Evolutionary conservation across 2,888 invertebrate genomes (phyloP).

Genomic region (Petrophora chlorosata): DNA sequence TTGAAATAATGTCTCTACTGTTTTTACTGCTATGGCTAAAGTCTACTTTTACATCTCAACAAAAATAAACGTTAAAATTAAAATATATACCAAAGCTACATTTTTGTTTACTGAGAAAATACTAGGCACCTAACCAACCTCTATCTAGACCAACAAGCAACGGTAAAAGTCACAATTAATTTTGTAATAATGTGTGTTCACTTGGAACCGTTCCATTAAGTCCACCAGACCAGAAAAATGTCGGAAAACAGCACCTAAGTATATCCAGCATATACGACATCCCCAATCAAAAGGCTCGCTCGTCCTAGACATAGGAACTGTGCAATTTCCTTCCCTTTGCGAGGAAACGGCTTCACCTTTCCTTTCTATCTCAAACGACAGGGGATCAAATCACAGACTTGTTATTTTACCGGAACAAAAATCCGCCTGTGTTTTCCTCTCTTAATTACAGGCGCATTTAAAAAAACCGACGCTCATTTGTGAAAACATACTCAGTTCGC

Average conservation of each 20-base stretch:
- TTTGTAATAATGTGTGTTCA: conserved; percentile 8
- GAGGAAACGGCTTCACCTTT: conserved; percentile 33
- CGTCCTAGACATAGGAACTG: conserved; percentile 35
- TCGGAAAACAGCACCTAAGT: conserved; percentile 11
- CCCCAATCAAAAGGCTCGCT: conserved; percentile 32
- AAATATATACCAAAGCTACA: no score
- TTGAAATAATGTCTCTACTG: no score
- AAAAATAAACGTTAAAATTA: no score
- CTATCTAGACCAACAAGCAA: conserved; percentile 10
- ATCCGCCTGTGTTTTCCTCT: conserved; percentile 18
- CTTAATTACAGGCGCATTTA: conserved; percentile 27
- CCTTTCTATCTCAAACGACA: conserved; percentile 21
- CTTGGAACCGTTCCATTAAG: conserved; percentile 25
- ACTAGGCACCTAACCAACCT: conserved; percentile 1
- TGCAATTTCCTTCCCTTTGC: conserved; percentile 38
- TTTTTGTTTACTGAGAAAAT: no score
- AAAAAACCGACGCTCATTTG: conserved; percentile 31
- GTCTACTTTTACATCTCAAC: no score
- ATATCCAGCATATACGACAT: conserved; percentile 7
- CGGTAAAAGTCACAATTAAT: conserved; percentile 23
- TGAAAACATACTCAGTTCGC: conserved; percentile 31
- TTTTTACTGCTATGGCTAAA: no score
- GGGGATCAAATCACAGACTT: conserved; percentile 27
- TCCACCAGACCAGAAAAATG: conserved; percentile 22
- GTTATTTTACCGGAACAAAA: conserved; percentile 23